Conservation (phyloP, 23 tunicate species). For the Corella eumyota region DNA sequence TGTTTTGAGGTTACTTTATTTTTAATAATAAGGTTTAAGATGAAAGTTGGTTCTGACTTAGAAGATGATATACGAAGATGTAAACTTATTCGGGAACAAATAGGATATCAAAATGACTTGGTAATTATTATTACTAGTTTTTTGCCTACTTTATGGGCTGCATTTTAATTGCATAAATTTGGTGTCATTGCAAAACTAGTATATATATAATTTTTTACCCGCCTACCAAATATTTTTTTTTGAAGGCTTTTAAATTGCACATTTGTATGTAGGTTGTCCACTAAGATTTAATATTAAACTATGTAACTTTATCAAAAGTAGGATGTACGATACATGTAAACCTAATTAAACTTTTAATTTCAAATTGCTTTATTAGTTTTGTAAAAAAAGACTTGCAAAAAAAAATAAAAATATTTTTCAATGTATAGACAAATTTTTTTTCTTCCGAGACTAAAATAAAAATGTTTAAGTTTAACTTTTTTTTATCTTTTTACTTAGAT, state of each 20-base stretch:
- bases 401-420: background rate
- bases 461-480: background rate
- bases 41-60: conserved; percentile 84
- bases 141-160: background rate
- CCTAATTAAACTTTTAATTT: background rate
- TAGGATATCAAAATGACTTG: conserved; percentile 75
- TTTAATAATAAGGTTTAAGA: conserved; percentile 94
- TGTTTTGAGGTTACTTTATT: too few relatives aligned
- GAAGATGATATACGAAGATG: conserved; percentile 86
- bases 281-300: too few relatives aligned
- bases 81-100: conserved; percentile 69
- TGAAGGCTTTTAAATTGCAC: too few relatives aligned
- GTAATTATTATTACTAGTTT: too few relatives aligned
- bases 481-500: conserved; percentile 40
- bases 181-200: too few relatives aligned
- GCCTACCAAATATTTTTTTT: too few relatives aligned
- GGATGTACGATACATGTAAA: background rate
- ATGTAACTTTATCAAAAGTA: background rate
- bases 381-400: background rate
- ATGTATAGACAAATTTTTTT: background rate
- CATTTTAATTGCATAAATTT: background rate
- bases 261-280: background rate
- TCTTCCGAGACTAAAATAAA: background rate
- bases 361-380: too few relatives aligned
- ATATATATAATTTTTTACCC: too few relatives aligned